phyloP scores from a whole-genome alignment of 2,113 vertebrate genomes.

The Equus quagga region DNA sequence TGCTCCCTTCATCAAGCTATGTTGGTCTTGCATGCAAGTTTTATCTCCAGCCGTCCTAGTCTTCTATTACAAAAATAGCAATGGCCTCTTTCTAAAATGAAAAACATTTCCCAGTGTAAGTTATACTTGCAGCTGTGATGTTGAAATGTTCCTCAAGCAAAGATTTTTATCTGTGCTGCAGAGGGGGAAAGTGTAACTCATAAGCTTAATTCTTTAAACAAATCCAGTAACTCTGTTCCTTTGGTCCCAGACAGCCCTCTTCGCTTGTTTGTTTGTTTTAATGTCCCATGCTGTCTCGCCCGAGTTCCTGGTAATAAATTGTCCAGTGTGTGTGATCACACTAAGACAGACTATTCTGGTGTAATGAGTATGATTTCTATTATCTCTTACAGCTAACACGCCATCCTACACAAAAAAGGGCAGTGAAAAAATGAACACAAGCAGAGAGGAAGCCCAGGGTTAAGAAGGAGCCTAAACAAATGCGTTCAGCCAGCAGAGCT shows the following conservation, averaged over 20 bases:
- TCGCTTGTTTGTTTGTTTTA: constrained; percentile 50
- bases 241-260: constrained; percentile 37
- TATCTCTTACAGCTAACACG: not conserved
- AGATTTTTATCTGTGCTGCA: constrained; percentile 73
- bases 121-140: constrained; percentile 62
- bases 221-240: constrained; percentile 62
- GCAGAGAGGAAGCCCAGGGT: not conserved
- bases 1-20: not conserved
- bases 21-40: constrained; percentile 6
- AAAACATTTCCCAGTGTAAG: constrained; percentile 73
- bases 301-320: constrained; percentile 5
- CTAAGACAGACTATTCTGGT: not conserved
- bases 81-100: constrained; percentile 58
- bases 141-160: constrained; percentile 69
- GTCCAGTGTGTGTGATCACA: not conserved
- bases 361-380: not conserved
- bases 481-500: not conserved
- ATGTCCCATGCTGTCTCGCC: not conserved
- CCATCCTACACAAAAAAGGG: constrained; percentile 7
- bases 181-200: constrained; percentile 70
- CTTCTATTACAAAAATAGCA: constrained; percentile 64
- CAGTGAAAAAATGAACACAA: not conserved
- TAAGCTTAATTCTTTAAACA: constrained; percentile 74
- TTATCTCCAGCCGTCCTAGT: not conserved
- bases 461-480: constrained; percentile 47